Percentiles rank a stretch among this genome's conserved stretches.
Evolutionary conservation across 2,113 vertebrate genomes (phyloP).

Genomic region (Synodontis membranacea): DNA sequence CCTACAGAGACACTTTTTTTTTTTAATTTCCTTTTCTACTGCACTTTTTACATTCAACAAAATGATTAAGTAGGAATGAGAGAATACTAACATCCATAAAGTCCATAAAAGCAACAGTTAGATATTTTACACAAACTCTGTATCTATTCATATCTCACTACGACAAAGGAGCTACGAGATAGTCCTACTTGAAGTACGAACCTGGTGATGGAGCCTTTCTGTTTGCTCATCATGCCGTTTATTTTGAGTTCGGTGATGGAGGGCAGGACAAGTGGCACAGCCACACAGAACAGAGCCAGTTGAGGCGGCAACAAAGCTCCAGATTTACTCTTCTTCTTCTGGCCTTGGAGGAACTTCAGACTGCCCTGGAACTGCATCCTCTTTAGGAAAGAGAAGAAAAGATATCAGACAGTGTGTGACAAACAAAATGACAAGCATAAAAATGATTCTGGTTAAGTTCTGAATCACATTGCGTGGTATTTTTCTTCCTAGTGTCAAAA

Average conservation of each 20-base stretch:
- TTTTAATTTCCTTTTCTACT: not conserved
- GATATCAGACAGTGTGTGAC: not conserved
- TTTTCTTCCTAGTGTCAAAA: not conserved
- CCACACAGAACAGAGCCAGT: constrained; percentile 83
- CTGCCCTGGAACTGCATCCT: constrained; percentile 88
- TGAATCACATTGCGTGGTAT: not conserved
- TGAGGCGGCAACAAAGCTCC: constrained; percentile 73
- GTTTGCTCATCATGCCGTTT: constrained; percentile 72
- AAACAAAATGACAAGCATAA: not conserved
- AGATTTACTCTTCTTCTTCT: constrained; percentile 76
- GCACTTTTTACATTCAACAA: not conserved
- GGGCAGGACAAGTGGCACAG: constrained; percentile 76
- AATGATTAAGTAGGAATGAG: not conserved
- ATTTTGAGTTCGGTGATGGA: constrained; percentile 71
- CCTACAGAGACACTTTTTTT: not conserved
- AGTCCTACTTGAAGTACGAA: not conserved
- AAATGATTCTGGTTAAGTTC: not conserved
- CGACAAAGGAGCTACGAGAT: not conserved
- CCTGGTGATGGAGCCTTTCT: constrained; percentile 60
- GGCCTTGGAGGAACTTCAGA: constrained; percentile 83
- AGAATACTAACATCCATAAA: not conserved
- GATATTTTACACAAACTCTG: not conserved
- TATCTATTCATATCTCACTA: not conserved
- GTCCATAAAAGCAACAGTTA: too few relatives aligned
- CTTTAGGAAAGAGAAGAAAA: constrained; percentile 56